phyloP scores from a whole-genome alignment of 2,888 invertebrate genomes.

The Ochropleura plecta region DNA sequence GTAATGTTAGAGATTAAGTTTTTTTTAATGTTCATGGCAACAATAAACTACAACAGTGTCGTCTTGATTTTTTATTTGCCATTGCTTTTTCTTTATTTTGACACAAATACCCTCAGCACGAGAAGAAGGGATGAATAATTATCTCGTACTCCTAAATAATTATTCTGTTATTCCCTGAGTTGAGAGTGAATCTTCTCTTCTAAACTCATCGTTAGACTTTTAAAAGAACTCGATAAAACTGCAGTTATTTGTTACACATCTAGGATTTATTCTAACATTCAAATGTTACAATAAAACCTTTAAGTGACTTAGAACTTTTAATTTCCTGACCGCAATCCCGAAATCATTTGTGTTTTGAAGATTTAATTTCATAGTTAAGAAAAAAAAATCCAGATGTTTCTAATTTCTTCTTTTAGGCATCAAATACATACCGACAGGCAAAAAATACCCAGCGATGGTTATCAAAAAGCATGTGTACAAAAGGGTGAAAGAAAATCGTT shows the following conservation, averaged over 20 bases:
- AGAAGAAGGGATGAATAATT: neutral
- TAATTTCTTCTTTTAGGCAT: constrained; percentile 55
- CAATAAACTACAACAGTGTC: neutral
- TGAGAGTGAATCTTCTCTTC: neutral
- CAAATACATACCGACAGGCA: constrained; percentile 68
- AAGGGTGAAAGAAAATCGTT: constrained; percentile 68
- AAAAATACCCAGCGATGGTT: constrained; percentile 72
- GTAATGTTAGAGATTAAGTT: neutral
- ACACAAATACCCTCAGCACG: neutral
- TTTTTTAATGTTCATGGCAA: constrained; percentile 4
- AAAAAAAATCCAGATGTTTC: constrained; percentile 21
- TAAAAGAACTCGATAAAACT: neutral
- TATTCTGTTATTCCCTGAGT: neutral
- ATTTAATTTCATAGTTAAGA: neutral
- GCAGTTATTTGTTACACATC: neutral
- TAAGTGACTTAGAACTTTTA: no score
- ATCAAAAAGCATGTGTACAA: constrained; percentile 72
- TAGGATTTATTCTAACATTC: neutral
- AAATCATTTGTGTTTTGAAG: neutral
- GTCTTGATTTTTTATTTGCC: neutral
- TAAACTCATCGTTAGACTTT: neutral
- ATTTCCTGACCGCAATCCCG: neutral
- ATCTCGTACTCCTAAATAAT: neutral
- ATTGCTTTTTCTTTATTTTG: neutral
- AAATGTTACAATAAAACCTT: neutral